Percentiles rank a stretch among this genome's conserved stretches.
These are phyloP conservation scores for Lycaon pictus DNA, from an alignment of 2,113 vertebrate genomes.

Conservation along the genomic window DNA sequence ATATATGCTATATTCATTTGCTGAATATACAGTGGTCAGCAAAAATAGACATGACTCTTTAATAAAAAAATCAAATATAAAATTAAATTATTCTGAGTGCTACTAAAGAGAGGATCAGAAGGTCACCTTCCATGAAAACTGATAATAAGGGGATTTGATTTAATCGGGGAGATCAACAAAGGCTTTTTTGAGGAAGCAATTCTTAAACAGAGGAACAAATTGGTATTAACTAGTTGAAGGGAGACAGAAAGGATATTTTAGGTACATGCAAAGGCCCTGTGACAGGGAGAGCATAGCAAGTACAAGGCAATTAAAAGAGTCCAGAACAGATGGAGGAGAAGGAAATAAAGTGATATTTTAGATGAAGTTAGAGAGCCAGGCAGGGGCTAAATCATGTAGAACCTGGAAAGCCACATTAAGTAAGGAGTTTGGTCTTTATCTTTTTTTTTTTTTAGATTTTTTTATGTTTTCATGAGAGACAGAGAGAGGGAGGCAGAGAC, in stretches of 20 bases:
- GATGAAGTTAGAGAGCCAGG: background rate
- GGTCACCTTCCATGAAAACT: background rate
- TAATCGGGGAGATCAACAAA: slow-evolving; percentile 18
- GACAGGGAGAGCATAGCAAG: background rate
- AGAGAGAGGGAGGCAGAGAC: too few species aligned
- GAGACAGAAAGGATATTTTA: background rate
- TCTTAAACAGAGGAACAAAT: background rate
- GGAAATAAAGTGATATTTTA: background rate
- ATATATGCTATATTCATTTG: background rate
- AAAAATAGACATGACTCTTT: background rate
- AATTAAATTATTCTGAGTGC: background rate
- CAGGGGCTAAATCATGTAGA: background rate
- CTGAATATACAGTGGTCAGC: background rate
- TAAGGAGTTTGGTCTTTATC: background rate
- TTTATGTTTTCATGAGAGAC: too few species aligned
- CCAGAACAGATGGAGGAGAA: background rate
- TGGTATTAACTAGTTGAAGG: background rate
- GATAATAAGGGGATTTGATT: background rate
- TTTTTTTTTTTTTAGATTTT: too few species aligned
- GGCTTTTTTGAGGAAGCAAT: background rate
- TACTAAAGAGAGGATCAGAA: background rate
- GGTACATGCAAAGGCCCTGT: background rate
- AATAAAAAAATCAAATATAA: background rate
- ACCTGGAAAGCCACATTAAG: background rate
- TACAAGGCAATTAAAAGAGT: background rate